Evolutionary conservation across 2,797 vertebrate genomes (phyloP).

Genomic region (Gobio occitaniae): DNA sequence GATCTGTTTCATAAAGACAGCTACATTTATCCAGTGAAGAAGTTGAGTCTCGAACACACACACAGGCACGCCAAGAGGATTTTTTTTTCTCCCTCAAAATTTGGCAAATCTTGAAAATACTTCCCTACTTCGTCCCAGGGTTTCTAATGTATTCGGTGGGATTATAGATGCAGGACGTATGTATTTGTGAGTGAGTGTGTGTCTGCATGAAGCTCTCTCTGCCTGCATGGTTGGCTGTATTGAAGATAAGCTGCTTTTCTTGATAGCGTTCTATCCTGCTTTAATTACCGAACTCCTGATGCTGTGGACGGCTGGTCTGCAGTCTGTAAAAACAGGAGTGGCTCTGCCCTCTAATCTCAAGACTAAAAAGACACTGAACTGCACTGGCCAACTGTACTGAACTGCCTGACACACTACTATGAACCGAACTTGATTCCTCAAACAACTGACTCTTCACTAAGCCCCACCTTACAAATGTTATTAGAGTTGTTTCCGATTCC

Average conservation of each 20-base stretch:
- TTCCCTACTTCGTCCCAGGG: neutral
- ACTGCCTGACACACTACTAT: neutral
- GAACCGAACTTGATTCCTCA: neutral
- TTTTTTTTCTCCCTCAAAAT: constrained; percentile 2
- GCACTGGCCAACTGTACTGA: constrained; percentile 59
- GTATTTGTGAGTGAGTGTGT: constrained; percentile 21
- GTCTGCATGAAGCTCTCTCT: constrained; percentile 62
- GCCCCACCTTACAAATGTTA: neutral
- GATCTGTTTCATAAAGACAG: constrained; percentile 16
- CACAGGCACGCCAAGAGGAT: neutral
- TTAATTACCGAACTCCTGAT: constrained; percentile 82
- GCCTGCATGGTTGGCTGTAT: constrained; percentile 78
- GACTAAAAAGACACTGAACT: constrained; percentile 40
- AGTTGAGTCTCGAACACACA: neutral
- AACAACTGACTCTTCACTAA: neutral
- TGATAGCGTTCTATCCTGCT: constrained; percentile 81
- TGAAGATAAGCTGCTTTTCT: constrained; percentile 84
- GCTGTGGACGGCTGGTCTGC: constrained; percentile 67
- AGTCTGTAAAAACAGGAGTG: constrained; percentile 69
- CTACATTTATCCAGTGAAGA: constrained; percentile 3
- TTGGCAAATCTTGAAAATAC: constrained; percentile 27
- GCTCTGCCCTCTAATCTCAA: constrained; percentile 47
- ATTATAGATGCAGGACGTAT: constrained; percentile 42
- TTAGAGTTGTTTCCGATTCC: too few relatives aligned
- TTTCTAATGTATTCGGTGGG: constrained; percentile 20